Evolutionary conservation across 1,140 invertebrate species (phyloP), one percentile per base, ranked within the genome.

Genomic region (Drosophila athabasca): DNA sequence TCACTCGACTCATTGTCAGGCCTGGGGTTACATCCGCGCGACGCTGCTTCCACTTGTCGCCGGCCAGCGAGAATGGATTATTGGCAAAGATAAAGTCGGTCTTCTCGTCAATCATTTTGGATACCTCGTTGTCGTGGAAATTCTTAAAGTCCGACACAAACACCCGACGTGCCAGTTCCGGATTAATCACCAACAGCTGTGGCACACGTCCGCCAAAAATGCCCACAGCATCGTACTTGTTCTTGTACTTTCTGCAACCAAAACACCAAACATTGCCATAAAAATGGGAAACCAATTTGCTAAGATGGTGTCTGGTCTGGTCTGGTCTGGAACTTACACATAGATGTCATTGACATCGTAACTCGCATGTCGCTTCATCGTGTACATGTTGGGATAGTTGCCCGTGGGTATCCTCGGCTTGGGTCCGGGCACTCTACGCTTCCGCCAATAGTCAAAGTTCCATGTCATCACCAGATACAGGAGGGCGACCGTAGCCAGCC

Each of bases 21-120:
- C 93, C 93, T 7, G 94, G 93, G 26, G 93, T 94, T 13, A 94
- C 87, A 53, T 94, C 92, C 6, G 87, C 90, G 35, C 94, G 80
- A 8, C 93, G 91, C n/a, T 92, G 72, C 70, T 94, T 94, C 94
- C 94, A 95, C 44, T 79, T 65, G n/a, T 93, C 90, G 15, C 92
- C 93, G 9, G 75, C 76, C 29, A 92, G 54, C 3, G 90, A 44
- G 59, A 93, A 93, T 0, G 92, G 92, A 77, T 93, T 93, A 15
- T 84, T 79, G 29, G 85, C 91, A 35, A 93, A 81, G 22, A 93
- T 90, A 6, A 90, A 90, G 73, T 94, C 93, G 0, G 73, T 57
- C n/a, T 93, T 75, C 41, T 91, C 74, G 44, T 92, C 87, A 0
- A 92, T n/a, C n/a, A 76, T 41, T 1, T 19, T 31, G 4, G 83